A percentile compares a stretch with the other conserved stretches of the same genome.
These are phyloP conservation scores for Lacerta agilis DNA, from an alignment of 2,797 vertebrate genomes.

Conservation along the genomic window DNA sequence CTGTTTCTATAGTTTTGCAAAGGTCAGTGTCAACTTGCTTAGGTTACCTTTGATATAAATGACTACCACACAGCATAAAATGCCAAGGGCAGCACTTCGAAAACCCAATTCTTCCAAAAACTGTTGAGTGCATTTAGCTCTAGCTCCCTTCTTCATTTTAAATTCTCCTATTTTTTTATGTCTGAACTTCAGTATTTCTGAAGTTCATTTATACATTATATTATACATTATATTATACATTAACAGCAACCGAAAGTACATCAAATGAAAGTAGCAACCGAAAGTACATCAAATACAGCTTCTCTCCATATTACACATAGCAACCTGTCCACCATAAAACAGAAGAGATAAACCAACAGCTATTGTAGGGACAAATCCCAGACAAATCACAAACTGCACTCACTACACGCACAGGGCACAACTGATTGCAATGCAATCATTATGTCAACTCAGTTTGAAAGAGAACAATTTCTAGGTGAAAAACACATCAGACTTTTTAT, in stretches of 20 bases:
- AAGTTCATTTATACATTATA: too few species aligned
- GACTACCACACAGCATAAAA: conserved; percentile 15
- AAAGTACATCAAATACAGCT: neutral
- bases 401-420: neutral
- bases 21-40: conserved; percentile 9
- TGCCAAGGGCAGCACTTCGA: neutral
- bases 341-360: neutral
- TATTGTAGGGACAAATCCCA: neutral
- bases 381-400: neutral
- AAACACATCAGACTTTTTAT: neutral
- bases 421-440: neutral
- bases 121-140: fast-evolving
- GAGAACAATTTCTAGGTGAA: neutral
- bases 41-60: conserved; percentile 33
- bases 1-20: conserved; percentile 29
- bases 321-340: neutral
- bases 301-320: neutral
- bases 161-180: neutral
- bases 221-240: too few species aligned
- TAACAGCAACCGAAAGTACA: neutral
- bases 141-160: neutral
- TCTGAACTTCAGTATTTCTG: conserved; percentile 6
- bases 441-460: neutral
- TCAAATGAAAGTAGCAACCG: neutral
- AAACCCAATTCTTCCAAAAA: conserved; percentile 27